Conservation (phyloP, 1,140 invertebrate genomes). For the Drosophila parvula region DNA sequence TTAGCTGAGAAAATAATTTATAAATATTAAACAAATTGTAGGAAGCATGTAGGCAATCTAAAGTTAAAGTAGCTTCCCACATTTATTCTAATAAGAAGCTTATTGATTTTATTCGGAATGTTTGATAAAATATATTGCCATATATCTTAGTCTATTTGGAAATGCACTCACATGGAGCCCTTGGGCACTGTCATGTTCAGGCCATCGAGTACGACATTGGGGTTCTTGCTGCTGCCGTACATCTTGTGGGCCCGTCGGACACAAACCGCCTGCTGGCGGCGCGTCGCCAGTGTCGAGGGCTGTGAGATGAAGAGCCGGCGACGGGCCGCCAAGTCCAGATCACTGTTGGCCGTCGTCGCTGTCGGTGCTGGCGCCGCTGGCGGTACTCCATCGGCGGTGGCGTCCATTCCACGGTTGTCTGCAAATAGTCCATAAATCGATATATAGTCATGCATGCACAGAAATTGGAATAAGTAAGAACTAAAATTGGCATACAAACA, state of each 20-base stretch:
- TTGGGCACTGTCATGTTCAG: conserved; percentile 96
- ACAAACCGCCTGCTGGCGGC: conserved; percentile 91
- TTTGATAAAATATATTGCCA: too few relatives aligned
- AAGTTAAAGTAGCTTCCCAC: not conserved
- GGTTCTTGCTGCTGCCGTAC: conserved; percentile 92
- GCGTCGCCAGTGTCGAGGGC: conserved; percentile 89
- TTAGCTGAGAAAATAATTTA: not conserved
- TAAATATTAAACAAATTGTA: not conserved
- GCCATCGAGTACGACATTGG: conserved; percentile 93
- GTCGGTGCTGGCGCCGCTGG: conserved; percentile 69
- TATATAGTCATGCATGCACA: conserved; percentile 36
- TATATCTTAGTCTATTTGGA: conserved; percentile 2
- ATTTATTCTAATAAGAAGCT: not conserved
- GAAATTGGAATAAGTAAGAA: conserved; percentile 47
- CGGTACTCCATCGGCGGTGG: conserved; percentile 76
- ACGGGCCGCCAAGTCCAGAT: conserved; percentile 77
- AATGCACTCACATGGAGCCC: conserved; percentile 93
- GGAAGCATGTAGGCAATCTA: not conserved
- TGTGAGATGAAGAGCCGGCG: conserved; percentile 86
- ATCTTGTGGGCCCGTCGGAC: conserved; percentile 92
- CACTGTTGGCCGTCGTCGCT: conserved; percentile 57
- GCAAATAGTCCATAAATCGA: conserved; percentile 56
- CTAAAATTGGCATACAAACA: conserved; percentile 64
- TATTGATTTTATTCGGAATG: too few relatives aligned
- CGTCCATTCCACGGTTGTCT: conserved; percentile 71